Percentiles rank a stretch among this genome's conserved stretches.
phyloP scores from a whole-genome alignment of 1,140 invertebrate genomes.

The Tetranychus cinnabarinus region DNA sequence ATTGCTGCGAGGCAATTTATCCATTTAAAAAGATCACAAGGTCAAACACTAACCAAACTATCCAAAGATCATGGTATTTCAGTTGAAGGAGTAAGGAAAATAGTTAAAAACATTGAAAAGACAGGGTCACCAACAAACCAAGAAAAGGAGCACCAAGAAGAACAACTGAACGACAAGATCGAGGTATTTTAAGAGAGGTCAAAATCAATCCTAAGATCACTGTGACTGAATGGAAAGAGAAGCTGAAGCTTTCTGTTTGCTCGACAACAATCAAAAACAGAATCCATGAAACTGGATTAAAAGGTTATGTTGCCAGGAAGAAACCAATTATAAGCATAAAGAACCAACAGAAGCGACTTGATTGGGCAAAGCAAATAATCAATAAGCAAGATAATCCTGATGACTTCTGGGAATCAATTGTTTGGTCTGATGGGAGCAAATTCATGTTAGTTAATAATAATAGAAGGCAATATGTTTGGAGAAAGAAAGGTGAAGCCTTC shows the following conservation, averaged over 20 bases:
- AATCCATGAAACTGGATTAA: background rate
- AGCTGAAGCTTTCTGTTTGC: background rate
- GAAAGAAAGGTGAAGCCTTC: background rate
- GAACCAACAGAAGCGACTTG: background rate
- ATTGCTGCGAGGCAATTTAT: background rate
- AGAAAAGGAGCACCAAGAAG: background rate
- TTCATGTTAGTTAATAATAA: slow-evolving; percentile 1
- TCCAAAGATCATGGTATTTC: background rate
- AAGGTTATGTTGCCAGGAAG: background rate
- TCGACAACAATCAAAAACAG: background rate
- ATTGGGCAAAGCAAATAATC: background rate
- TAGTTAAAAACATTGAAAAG: background rate
- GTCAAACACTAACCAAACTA: background rate
- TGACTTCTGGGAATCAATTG: slow-evolving; percentile 5
- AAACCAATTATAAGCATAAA: background rate
- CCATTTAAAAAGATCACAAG: background rate
- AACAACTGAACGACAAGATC: background rate
- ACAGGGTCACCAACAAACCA: background rate
- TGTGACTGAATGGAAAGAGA: background rate
- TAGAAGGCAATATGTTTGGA: background rate
- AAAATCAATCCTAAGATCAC: background rate
- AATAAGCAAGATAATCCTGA: background rate
- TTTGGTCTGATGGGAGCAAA: slow-evolving; percentile 6
- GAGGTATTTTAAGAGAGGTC: background rate
- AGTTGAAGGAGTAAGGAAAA: background rate